Conservation (phyloP, 2,888 invertebrate genomes). For the Mayetiola destructor region DNA sequence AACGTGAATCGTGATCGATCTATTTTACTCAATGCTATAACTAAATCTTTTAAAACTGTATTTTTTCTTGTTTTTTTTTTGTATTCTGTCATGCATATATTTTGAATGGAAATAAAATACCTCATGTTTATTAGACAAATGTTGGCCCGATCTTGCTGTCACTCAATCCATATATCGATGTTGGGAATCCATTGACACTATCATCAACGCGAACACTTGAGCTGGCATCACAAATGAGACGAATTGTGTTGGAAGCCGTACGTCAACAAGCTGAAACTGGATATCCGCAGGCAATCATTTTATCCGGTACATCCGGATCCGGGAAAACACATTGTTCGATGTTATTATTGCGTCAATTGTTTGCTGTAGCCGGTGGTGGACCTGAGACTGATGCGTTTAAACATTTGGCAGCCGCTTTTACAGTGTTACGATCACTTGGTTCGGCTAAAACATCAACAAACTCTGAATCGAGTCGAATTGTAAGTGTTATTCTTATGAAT, state of each 20-base stretch:
- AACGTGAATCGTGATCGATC: too few relatives aligned
- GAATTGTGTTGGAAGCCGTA: slow-evolving; percentile 82
- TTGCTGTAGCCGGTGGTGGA: slow-evolving; percentile 87
- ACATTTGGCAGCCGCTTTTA: slow-evolving; percentile 88
- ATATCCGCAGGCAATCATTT: slow-evolving; percentile 87
- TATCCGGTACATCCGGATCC: slow-evolving; percentile 81
- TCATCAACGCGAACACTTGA: slow-evolving; percentile 61
- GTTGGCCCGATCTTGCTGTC: slow-evolving; percentile 83
- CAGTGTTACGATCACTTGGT: slow-evolving; percentile 79
- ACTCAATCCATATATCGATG: slow-evolving; percentile 77
- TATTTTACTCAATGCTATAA: not conserved
- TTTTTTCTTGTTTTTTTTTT: not conserved
- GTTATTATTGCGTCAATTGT: slow-evolving; percentile 76
- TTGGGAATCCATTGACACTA: slow-evolving; percentile 74
- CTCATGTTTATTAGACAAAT: slow-evolving; percentile 54
- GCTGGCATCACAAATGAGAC: slow-evolving; percentile 66
- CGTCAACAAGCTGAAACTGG: slow-evolving; percentile 89
- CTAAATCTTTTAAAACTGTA: not conserved
- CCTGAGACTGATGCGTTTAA: slow-evolving; percentile 93
- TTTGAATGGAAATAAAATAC: not conserved
- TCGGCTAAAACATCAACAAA: slow-evolving; percentile 82
- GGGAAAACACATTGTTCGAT: slow-evolving; percentile 90
- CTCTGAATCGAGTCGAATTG: slow-evolving; percentile 86
- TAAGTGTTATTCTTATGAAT: slow-evolving; percentile 30
- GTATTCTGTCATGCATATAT: not conserved